A percentile compares a stretch with the other conserved stretches of the same genome.
Conservation (phyloP, 30 jellyfish, hydroid and myxozoan species). For the Chrysaora quinquecirrha region DNA sequence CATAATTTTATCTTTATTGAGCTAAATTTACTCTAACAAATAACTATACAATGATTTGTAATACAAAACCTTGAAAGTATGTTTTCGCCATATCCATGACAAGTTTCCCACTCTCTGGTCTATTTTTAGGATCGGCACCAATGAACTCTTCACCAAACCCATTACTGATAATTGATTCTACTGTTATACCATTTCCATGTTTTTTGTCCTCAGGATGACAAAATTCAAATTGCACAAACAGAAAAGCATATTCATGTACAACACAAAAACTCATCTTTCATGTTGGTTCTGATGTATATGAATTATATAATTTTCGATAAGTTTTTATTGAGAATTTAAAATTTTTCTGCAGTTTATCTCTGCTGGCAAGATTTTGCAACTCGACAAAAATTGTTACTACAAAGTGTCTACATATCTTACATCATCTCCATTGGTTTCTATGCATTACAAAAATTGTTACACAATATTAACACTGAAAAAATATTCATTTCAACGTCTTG, state of each 20-base stretch:
- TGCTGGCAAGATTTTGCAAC: background rate
- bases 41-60: background rate
- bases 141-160: too few relatives aligned
- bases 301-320: too few relatives aligned
- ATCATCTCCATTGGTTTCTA: too few relatives aligned
- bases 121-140: too few relatives aligned
- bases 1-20: background rate
- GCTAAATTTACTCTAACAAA: background rate
- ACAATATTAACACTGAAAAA: too few relatives aligned
- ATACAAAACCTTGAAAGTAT: background rate
- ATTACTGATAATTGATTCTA: background rate
- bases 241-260: background rate
- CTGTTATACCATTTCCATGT: background rate
- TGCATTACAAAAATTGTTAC: too few relatives aligned
- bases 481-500: background rate
- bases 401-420: too few relatives aligned
- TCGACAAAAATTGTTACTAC: background rate
- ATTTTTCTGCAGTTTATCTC: background rate
- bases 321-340: background rate
- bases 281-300: background rate
- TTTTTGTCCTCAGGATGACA: too few relatives aligned
- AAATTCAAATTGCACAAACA: too few relatives aligned
- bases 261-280: background rate
- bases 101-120: too few relatives aligned
- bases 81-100: too few relatives aligned